These are phyloP conservation scores for Epizoanthus ramosus DNA, from an alignment of 92 coral and sea anemone species.

Conservation along the genomic window DNA sequence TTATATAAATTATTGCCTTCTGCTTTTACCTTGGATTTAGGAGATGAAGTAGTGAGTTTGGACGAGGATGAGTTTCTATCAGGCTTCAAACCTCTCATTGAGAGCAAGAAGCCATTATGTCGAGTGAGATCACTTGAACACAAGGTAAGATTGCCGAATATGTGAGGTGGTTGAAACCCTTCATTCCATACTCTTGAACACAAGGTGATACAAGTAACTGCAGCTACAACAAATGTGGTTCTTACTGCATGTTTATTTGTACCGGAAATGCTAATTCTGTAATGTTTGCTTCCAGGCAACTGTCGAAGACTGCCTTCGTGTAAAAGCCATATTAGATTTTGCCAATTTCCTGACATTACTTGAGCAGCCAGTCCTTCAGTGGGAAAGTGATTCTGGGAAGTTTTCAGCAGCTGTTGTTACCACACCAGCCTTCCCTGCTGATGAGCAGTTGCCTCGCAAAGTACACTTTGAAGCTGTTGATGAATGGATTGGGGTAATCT, in stretches of 20 bases:
- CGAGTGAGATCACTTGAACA: constrained; percentile 33
- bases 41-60: constrained; percentile 68
- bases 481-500: constrained; percentile 60
- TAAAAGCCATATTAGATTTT: constrained; percentile 66
- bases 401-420: constrained; percentile 68
- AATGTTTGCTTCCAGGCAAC: constrained; percentile 48
- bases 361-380: constrained; percentile 68
- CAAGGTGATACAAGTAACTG: neutral
- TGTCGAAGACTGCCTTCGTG: constrained; percentile 73
- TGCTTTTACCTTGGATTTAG: constrained; percentile 32
- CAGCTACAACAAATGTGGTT: neutral
- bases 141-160: constrained; percentile 55
- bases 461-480: constrained; percentile 72
- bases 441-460: constrained; percentile 40
- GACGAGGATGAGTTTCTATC: constrained; percentile 89
- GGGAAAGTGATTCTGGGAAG: constrained; percentile 65
- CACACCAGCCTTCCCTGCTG: constrained; percentile 59
- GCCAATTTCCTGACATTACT: constrained; percentile 70
- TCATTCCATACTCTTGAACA: neutral
- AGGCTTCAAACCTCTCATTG: constrained; percentile 86
- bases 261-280: neutral
- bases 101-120: constrained; percentile 60
- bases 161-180: neutral
- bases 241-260: neutral
- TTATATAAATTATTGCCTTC: neutral